Conservation (phyloP, 2,888 invertebrate genomes). For the Drosophila colorata region DNA sequence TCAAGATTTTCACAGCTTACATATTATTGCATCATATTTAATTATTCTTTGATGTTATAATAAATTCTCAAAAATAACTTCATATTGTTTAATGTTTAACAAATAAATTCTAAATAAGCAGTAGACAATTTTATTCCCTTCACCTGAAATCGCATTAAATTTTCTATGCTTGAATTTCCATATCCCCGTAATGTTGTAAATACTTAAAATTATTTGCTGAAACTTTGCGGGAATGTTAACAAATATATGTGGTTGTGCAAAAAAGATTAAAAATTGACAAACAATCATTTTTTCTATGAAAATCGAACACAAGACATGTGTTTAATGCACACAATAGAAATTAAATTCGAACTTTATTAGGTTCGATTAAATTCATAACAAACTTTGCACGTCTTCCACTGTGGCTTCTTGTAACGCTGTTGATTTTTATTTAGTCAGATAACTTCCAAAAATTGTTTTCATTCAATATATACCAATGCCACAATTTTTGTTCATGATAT, state of each 20-base stretch:
- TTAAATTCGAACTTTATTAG: constrained; percentile 6
- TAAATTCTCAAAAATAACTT: too few relatives aligned
- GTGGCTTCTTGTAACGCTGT: neutral
- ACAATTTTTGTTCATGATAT: constrained; percentile 21
- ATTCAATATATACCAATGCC: constrained; percentile 20
- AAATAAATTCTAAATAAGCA: too few relatives aligned
- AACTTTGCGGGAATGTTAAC: neutral
- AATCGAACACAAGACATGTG: too few relatives aligned
- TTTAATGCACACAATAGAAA: neutral
- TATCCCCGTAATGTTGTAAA: too few relatives aligned
- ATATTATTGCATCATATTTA: too few relatives aligned
- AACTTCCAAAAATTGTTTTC: constrained; percentile 2
- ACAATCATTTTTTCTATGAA: too few relatives aligned
- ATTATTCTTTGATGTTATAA: too few relatives aligned
- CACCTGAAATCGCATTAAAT: too few relatives aligned
- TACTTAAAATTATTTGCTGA: neutral
- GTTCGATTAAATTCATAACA: neutral
- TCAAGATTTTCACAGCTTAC: too few relatives aligned
- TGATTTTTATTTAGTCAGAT: constrained; percentile 10
- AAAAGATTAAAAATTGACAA: neutral
- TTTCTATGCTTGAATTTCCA: too few relatives aligned
- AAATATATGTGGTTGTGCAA: neutral
- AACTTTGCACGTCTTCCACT: neutral
- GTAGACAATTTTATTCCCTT: too few relatives aligned
- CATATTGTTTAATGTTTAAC: too few relatives aligned